Conservation (phyloP, 2,797 vertebrate species). For the Anabacerthia variegaticeps region DNA sequence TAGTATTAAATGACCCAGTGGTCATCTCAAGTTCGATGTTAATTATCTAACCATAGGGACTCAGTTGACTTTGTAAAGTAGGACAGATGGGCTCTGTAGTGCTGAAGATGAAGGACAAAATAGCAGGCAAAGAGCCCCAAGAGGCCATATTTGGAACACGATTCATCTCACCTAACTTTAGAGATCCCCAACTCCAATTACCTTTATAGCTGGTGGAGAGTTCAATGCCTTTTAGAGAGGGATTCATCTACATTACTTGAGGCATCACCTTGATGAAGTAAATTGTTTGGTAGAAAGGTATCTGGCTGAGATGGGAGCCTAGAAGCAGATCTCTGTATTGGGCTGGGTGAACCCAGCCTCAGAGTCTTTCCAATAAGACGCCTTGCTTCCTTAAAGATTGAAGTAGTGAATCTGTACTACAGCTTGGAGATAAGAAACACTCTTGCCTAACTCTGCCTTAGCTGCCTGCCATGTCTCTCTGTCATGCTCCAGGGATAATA, state of each 20-base stretch:
- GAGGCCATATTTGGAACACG: neutral
- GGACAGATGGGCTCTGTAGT: conserved; percentile 30
- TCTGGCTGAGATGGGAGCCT: neutral
- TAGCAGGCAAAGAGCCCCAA: neutral
- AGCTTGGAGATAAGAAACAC: neutral
- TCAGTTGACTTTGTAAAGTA: conserved; percentile 12
- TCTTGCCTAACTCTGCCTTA: neutral
- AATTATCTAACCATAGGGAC: conserved; percentile 37
- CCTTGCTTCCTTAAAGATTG: neutral
- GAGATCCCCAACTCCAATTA: neutral
- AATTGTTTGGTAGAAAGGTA: neutral
- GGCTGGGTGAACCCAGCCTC: neutral
- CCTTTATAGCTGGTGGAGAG: neutral
- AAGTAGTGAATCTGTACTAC: neutral
- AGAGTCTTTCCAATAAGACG: neutral
- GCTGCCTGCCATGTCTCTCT: neutral
- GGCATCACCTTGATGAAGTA: neutral
- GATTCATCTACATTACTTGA: neutral
- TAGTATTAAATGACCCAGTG: conserved; percentile 28
- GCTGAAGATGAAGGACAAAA: conserved; percentile 14
- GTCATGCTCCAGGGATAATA: neutral
- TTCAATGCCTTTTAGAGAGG: neutral
- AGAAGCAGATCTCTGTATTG: neutral
- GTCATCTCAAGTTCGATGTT: conserved; percentile 30
- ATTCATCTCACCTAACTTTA: conserved; percentile 2